Evolutionary conservation across 2,797 vertebrate genomes (phyloP).

Genomic region (Myotis planiceps): DNA sequence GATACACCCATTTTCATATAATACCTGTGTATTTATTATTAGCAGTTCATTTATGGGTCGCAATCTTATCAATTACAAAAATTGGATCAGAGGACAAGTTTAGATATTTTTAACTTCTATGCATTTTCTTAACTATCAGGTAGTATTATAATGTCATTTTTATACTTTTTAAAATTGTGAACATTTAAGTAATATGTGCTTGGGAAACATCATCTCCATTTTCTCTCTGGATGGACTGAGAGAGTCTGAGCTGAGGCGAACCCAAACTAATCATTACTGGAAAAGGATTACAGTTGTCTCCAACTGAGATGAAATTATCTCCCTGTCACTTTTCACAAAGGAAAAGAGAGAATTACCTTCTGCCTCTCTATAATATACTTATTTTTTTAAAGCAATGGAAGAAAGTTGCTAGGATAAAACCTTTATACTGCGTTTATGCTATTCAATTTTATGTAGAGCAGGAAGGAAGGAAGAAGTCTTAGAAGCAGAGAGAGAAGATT

Average conservation of each 20-base stretch:
- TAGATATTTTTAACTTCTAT: not conserved
- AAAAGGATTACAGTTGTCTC: not conserved
- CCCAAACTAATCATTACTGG: not conserved
- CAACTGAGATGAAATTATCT: not conserved
- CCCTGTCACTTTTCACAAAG: not conserved
- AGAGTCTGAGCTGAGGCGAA: not conserved
- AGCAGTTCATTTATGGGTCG: not conserved
- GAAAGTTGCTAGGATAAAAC: not conserved
- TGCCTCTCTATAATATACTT: not conserved
- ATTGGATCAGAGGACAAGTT: not conserved
- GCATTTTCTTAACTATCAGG: not conserved
- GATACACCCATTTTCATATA: not conserved
- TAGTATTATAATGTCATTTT: constrained; percentile 20
- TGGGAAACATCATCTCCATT: not conserved
- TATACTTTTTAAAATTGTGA: not conserved
- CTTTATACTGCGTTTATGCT: not conserved
- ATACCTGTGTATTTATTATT: not conserved
- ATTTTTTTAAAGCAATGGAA: not conserved
- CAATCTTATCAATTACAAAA: not conserved
- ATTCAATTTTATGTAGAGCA: not conserved
- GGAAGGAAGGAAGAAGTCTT: not conserved
- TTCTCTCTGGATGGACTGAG: not conserved
- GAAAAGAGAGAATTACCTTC: not conserved
- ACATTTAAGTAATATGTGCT: not conserved
- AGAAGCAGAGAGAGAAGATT: not conserved